Percentiles rank a stretch among this genome's conserved stretches.
Conservation (phyloP, 2,797 vertebrate genomes). For the Crypturellus tataupa region DNA sequence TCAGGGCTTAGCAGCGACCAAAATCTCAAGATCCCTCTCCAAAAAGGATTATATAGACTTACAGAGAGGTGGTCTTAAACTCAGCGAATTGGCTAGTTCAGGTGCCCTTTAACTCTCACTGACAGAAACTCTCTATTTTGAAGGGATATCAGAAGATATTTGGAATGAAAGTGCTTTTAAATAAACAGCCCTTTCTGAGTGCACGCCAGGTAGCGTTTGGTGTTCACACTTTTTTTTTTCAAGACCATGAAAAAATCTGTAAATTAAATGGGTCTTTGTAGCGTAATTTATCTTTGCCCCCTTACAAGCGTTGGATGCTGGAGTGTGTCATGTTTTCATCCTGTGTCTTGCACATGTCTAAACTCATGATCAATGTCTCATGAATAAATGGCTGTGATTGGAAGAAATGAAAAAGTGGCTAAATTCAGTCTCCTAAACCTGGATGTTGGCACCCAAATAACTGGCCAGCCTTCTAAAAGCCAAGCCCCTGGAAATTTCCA, state of each 20-base stretch:
- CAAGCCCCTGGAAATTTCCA: slow-evolving; percentile 74
- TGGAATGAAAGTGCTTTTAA: background rate
- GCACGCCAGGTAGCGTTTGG: background rate
- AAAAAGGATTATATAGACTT: background rate
- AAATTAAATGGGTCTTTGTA: background rate
- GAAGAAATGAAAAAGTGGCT: background rate
- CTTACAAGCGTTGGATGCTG: background rate
- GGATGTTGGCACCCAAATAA: slow-evolving; percentile 44
- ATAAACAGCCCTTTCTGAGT: background rate
- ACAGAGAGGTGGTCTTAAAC: background rate
- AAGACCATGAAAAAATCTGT: background rate
- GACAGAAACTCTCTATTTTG: background rate
- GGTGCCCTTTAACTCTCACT: background rate
- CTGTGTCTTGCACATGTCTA: background rate
- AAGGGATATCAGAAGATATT: background rate
- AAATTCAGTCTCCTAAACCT: slow-evolving; percentile 50
- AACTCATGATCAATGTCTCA: slow-evolving; percentile 22
- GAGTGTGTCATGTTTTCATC: slow-evolving; percentile 2
- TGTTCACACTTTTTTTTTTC: background rate
- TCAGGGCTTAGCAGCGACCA: background rate
- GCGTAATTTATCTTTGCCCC: background rate
- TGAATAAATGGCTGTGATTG: slow-evolving; percentile 28
- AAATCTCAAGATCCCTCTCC: background rate
- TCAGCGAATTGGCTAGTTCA: background rate
- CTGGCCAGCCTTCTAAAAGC: slow-evolving; percentile 64